Conservation (phyloP, 2,888 invertebrate species). For the Dasysyrphus albostriatus region DNA sequence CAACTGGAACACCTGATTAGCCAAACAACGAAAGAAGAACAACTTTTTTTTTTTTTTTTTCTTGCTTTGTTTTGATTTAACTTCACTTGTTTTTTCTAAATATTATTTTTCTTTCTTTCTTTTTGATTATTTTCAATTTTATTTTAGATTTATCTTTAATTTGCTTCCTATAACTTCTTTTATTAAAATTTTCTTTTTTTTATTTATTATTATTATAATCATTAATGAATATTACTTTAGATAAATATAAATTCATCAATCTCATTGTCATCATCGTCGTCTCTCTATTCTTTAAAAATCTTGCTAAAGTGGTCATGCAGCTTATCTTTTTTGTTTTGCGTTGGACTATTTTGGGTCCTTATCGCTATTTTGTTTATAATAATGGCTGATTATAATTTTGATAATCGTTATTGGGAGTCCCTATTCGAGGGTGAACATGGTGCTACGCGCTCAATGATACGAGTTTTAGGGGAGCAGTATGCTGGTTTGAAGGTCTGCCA, state of each 20-base stretch:
- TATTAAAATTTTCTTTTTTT: background rate
- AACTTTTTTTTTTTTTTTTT: background rate
- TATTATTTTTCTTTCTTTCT: background rate
- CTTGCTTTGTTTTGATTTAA: background rate
- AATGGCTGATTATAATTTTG: slow-evolving; percentile 1
- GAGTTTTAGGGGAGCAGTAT: background rate
- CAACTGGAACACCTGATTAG: no score
- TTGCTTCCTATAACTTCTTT: background rate
- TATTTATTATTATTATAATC: background rate
- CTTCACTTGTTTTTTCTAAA: background rate
- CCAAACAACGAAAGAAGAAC: slow-evolving; percentile 21
- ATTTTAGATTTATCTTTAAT: background rate
- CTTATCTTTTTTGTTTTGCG: background rate
- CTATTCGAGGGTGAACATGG: background rate
- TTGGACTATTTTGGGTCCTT: slow-evolving; percentile 12
- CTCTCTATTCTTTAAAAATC: background rate
- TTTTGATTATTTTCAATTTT: slow-evolving; percentile 13
- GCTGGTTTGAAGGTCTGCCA: slow-evolving; percentile 6
- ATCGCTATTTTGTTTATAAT: background rate
- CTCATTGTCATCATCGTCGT: slow-evolving; percentile 19
- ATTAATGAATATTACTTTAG: slow-evolving; percentile 3
- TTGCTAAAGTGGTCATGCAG: background rate
- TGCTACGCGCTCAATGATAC: slow-evolving; percentile 6
- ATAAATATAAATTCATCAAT: slow-evolving; percentile 11
- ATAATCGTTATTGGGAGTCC: background rate